Evolutionary conservation across 2,113 vertebrate genomes (phyloP).

Genomic region (Bujurquina vittata): DNA sequence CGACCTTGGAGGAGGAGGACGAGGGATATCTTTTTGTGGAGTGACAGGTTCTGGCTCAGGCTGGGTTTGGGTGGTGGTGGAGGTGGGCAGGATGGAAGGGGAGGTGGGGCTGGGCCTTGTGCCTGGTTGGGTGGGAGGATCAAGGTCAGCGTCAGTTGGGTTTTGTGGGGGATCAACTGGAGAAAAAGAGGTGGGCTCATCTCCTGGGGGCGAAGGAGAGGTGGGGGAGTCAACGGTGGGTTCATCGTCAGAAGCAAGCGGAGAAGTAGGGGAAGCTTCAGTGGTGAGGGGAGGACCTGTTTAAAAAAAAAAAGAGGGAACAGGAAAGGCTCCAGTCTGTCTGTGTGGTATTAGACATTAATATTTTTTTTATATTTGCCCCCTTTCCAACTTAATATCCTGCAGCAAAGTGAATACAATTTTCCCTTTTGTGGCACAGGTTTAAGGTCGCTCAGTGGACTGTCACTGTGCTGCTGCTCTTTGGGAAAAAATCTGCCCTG

Average conservation of each 20-base stretch:
- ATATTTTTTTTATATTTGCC: neutral
- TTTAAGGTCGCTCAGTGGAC: slow-evolving; percentile 5
- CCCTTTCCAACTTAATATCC: neutral
- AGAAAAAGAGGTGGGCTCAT: slow-evolving; percentile 48
- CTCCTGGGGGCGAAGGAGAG: slow-evolving; percentile 18
- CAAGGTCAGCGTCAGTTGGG: slow-evolving; percentile 73
- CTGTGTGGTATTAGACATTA: neutral
- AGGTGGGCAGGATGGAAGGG: slow-evolving; percentile 63
- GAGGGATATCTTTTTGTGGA: slow-evolving; percentile 41
- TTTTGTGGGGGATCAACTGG: neutral
- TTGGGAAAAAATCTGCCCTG: slow-evolving; percentile 13
- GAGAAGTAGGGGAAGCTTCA: slow-evolving; percentile 46
- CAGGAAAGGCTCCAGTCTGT: neutral
- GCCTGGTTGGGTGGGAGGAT: slow-evolving; percentile 77
- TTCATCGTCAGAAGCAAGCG: slow-evolving; percentile 14
- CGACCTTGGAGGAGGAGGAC: slow-evolving; percentile 50
- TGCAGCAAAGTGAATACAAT: slow-evolving; percentile 25
- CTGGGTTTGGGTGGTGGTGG: slow-evolving; percentile 34
- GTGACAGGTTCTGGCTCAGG: slow-evolving; percentile 54
- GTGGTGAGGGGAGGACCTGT: slow-evolving; percentile 81
- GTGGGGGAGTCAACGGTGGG: slow-evolving; percentile 16
- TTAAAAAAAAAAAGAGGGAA: rapidly evolving
- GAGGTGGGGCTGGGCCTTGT: slow-evolving; percentile 59
- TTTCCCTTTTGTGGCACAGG: slow-evolving; percentile 44
- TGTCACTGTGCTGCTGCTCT: slow-evolving; percentile 27